phyloP scores from a whole-genome alignment of 92 coral and sea anemone genomes.

The Heteractis magnifica region DNA sequence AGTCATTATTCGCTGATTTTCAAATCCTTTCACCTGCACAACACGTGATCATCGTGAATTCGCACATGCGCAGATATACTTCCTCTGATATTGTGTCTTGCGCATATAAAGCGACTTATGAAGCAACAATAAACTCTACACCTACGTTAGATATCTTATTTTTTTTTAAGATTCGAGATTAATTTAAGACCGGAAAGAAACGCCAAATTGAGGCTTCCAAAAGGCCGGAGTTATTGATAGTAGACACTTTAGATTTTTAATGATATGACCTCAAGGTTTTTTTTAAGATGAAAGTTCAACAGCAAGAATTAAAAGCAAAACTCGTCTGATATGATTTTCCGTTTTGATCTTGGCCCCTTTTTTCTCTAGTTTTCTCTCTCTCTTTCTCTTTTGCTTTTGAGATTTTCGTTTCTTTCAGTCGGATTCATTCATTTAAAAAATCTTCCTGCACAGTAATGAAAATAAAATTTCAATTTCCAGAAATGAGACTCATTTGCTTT shows the following conservation, averaged over 20 bases:
- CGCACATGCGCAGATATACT: not conserved
- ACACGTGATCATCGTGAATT: not conserved
- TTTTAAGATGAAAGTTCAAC: not conserved
- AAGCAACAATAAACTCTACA: not conserved
- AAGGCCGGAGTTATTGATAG: not conserved
- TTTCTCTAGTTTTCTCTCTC: not conserved
- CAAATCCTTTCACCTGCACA: not conserved
- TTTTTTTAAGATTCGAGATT: not conserved
- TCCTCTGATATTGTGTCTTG: not conserved
- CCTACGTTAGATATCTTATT: not conserved
- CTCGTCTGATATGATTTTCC: not conserved
- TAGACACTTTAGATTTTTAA: not conserved
- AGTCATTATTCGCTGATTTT: not conserved
- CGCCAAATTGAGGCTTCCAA: not conserved
- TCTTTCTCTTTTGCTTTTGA: not conserved
- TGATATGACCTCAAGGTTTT: not conserved
- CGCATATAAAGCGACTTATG: not conserved
- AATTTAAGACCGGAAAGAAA: constrained; percentile 4
- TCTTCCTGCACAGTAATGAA: not conserved
- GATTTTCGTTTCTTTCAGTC: not conserved
- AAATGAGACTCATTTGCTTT: not conserved
- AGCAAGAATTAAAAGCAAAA: not conserved
- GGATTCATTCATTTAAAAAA: not conserved
- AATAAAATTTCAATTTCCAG: not conserved
- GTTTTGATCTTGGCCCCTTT: too few species aligned